Conservation (phyloP, 2,888 invertebrate genomes). For the Agrilus mali region DNA sequence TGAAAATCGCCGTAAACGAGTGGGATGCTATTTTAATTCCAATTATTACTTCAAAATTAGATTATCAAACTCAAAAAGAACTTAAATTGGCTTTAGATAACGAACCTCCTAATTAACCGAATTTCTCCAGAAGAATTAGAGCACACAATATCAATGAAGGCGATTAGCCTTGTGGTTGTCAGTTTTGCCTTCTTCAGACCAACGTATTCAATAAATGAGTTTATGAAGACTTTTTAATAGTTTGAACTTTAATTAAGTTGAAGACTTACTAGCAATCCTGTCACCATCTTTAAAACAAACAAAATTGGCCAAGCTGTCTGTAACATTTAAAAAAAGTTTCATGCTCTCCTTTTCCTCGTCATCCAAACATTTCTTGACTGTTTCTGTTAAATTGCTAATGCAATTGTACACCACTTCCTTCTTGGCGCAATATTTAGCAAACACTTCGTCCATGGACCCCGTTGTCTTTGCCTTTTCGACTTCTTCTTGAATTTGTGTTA, state of each 20-base stretch:
- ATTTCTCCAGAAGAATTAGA: too few species aligned
- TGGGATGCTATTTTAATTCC: too few species aligned
- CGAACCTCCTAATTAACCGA: too few species aligned
- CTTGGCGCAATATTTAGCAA: slow-evolving; percentile 53
- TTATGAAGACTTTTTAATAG: neutral
- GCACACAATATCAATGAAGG: too few species aligned
- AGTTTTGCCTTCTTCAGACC: too few species aligned
- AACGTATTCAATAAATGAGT: neutral
- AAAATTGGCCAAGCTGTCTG: slow-evolving; percentile 58
- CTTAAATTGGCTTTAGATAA: too few species aligned
- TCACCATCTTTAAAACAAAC: slow-evolving; percentile 72
- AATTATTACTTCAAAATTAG: too few species aligned
- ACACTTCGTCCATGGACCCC: slow-evolving; percentile 34
- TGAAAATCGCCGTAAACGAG: too few species aligned
- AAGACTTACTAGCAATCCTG: slow-evolving; percentile 59
- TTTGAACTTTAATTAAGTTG: neutral
- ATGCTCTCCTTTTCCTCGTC: slow-evolving; percentile 47
- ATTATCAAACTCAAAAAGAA: too few species aligned
- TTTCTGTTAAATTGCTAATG: slow-evolving; percentile 41
- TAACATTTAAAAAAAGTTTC: slow-evolving; percentile 49
- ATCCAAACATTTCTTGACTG: slow-evolving; percentile 51
- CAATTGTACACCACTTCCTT: slow-evolving; percentile 47
- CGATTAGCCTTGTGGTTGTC: too few species aligned
- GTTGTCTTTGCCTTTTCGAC: slow-evolving; percentile 56
- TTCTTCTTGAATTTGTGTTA: slow-evolving; percentile 45